Evolutionary conservation across 2,888 invertebrate species (phyloP).

Genomic region (Philaethria dido): DNA sequence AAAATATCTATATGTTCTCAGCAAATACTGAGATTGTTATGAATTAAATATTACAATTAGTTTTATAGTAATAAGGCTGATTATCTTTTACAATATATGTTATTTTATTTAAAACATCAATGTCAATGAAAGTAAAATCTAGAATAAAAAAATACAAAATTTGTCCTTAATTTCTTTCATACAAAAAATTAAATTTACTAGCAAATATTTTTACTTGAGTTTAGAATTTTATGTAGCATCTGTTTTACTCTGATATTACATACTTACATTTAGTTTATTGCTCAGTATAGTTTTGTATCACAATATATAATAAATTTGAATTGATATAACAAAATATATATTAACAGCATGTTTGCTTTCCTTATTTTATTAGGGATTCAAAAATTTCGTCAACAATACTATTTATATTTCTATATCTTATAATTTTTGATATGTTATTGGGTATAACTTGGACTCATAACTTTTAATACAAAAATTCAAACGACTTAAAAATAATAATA

Average conservation of each 20-base stretch:
- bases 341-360: too few species aligned
- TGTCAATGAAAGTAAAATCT: background rate
- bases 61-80: constrained; percentile 33
- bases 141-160: background rate
- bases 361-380: too few species aligned
- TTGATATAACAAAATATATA: too few species aligned
- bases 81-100: constrained; percentile 29
- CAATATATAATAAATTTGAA: too few species aligned
- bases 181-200: background rate
- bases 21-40: constrained; percentile 73
- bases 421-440: too few species aligned
- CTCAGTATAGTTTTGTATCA: too few species aligned
- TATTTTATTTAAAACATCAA: background rate
- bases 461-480: too few species aligned
- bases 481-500: background rate
- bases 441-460: too few species aligned
- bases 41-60: constrained; percentile 46
- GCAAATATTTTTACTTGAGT: background rate
- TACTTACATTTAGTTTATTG: too few species aligned
- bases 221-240: background rate
- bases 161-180: background rate
- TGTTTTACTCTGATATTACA: too few species aligned
- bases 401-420: too few species aligned
- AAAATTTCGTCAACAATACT: too few species aligned
- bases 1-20: constrained; percentile 71